Evolutionary conservation across 2,113 vertebrate species (phyloP).

Genomic region (Pelobates fuscus): DNA sequence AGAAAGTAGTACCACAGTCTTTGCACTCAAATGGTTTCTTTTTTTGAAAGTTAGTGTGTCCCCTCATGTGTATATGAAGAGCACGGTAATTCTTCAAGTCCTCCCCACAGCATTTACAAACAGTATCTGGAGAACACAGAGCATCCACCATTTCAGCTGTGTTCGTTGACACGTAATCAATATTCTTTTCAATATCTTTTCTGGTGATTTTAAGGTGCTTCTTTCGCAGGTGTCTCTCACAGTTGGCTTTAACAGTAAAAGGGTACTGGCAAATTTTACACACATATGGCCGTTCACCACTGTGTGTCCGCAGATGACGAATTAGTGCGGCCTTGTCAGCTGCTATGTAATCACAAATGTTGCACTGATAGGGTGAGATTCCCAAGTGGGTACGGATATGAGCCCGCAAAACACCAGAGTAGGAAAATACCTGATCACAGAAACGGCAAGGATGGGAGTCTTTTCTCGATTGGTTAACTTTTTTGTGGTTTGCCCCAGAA

Average conservation of each 20-base stretch:
- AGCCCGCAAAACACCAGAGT: slow-evolving; percentile 86
- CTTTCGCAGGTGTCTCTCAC: slow-evolving; percentile 94
- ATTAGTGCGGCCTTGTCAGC: slow-evolving; percentile 95
- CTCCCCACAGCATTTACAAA: slow-evolving; percentile 87
- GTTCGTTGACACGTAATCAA: slow-evolving; percentile 87
- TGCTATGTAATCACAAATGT: slow-evolving; percentile 93
- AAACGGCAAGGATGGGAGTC: slow-evolving; percentile 89
- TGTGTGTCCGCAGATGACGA: slow-evolving; percentile 93
- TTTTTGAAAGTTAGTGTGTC: slow-evolving; percentile 86
- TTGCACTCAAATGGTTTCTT: slow-evolving; percentile 94
- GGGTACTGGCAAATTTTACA: slow-evolving; percentile 98
- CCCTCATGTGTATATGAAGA: slow-evolving; percentile 91
- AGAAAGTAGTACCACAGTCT: slow-evolving; percentile 87
- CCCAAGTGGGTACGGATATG: slow-evolving; percentile 94
- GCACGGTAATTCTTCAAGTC: slow-evolving; percentile 89
- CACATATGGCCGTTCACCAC: slow-evolving; percentile 92
- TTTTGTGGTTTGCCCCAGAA: slow-evolving; percentile 66
- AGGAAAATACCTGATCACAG: slow-evolving; percentile 90
- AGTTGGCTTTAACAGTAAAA: slow-evolving; percentile 97
- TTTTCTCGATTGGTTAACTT: slow-evolving; percentile 71
- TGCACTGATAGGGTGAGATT: slow-evolving; percentile 92
- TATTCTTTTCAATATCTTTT: slow-evolving; percentile 97
- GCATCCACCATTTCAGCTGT: slow-evolving; percentile 71
- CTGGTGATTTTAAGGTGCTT: slow-evolving; percentile 92
- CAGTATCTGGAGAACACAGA: slow-evolving; percentile 77